phyloP scores from a whole-genome alignment of 2,797 vertebrate species.

The Parotocinclus haroldoi region DNA sequence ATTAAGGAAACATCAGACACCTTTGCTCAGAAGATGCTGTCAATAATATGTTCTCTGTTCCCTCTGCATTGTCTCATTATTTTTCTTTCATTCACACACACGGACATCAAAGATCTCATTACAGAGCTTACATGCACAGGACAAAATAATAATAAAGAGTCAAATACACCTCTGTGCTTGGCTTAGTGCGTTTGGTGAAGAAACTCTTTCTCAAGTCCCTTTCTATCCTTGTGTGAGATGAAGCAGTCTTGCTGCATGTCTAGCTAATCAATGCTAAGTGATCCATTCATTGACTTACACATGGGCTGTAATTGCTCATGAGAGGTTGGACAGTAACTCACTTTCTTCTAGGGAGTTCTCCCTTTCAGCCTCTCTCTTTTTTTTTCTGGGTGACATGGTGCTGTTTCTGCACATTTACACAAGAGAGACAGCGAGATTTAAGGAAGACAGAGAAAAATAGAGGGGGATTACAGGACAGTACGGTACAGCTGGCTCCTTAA shows the following conservation, averaged over 20 bases:
- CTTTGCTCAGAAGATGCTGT: slow-evolving; percentile 9
- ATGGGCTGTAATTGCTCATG: slow-evolving; percentile 75
- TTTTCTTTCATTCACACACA: slow-evolving; percentile 11
- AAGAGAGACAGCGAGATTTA: slow-evolving; percentile 43
- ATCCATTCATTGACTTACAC: slow-evolving; percentile 79
- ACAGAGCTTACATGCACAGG: background rate
- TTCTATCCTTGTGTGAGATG: slow-evolving; percentile 17
- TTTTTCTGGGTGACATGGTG: slow-evolving; percentile 69
- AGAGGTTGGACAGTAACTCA: slow-evolving; percentile 77
- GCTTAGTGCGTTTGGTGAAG: background rate
- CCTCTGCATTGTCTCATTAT: slow-evolving; percentile 40
- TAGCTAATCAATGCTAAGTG: slow-evolving; percentile 80
- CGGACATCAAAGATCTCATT: slow-evolving; percentile 31
- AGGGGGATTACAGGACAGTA: slow-evolving; percentile 54
- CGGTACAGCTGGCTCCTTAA: slow-evolving; percentile 59
- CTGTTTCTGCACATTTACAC: slow-evolving; percentile 48
- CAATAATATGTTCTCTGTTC: slow-evolving; percentile 41
- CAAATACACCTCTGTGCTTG: background rate
- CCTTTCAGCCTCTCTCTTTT: slow-evolving; percentile 29
- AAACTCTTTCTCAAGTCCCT: background rate
- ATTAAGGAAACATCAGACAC: slow-evolving; percentile 40
- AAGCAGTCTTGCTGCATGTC: slow-evolving; percentile 58
- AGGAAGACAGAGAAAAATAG: slow-evolving; percentile 48
- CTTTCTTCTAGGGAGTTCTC: slow-evolving; percentile 54
- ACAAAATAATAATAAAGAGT: slow-evolving; percentile 21